Evolutionary conservation across 2,797 vertebrate species (phyloP).

Genomic region (Toxotes lorentzi): DNA sequence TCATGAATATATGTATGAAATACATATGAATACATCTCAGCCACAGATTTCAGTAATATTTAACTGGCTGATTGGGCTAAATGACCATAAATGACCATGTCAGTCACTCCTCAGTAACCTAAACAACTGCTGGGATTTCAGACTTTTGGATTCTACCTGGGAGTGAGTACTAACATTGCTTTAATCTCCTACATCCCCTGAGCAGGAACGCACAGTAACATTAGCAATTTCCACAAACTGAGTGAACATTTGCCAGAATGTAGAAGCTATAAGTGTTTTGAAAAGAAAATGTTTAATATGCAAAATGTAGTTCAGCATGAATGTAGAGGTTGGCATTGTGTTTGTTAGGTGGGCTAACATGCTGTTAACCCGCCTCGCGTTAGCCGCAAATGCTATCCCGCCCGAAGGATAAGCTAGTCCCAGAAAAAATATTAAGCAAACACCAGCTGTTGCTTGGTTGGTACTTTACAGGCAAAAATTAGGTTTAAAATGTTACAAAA

Average conservation of each 20-base stretch:
- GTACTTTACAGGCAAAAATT: neutral
- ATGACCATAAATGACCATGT: neutral
- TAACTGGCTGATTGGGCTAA: slow-evolving; percentile 1
- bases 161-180: neutral
- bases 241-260: too few relatives aligned
- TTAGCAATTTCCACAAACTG: neutral
- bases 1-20: slow-evolving; percentile 56
- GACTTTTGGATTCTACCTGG: neutral
- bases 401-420: neutral
- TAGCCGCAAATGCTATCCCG: neutral
- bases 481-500: neutral
- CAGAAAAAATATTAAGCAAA: neutral
- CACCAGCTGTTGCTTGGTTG: neutral
- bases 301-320: neutral
- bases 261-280: neutral
- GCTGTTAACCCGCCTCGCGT: neutral
- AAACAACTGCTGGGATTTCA: slow-evolving; percentile 5
- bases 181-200: neutral
- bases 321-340: neutral
- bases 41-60: slow-evolving; percentile 27
- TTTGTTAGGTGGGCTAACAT: neutral
- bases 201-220: neutral
- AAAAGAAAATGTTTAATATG: neutral
- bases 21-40: slow-evolving; percentile 39
- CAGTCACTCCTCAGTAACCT: neutral